Evolutionary conservation across 2,797 vertebrate species (phyloP), one percentile per base, ranked within the genome.

Genomic region (Danio aesculapii): DNA sequence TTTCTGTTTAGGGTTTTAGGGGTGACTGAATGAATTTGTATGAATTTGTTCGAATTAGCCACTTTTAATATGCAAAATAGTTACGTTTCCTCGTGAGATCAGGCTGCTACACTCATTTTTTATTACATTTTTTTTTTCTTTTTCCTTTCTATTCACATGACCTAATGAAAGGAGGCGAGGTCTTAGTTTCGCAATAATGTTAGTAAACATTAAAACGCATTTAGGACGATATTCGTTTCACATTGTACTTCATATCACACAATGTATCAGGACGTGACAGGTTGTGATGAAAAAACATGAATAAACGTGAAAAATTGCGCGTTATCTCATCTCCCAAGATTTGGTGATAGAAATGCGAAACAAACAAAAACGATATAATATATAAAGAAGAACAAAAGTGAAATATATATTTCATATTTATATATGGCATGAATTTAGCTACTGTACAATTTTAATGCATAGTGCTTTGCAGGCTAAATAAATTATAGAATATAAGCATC

Each of bases 401-500:
- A 79, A 46, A 79, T 83, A 76, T 79, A 73, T 64, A 77, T 86
- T 70, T 86, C 83, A 82, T 84, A 77, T 83, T 63, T 84, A 61
- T 74, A 79, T 89, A 87, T 87, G 88, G 90, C 88, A 91, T 91
- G 90, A 84, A 85, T 72, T 86, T 83, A 88, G 89, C 88, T 86
- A 87, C 88, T 88, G 77, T 88, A 89, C 86, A 88, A 79, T 83
- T 90, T 91, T 75, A 88, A 91, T 90, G 92, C 92, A 88, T 88
- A 92, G 90, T 90, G 89, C 85, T 84, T 86, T 84, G 90, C 91
- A 91, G 87, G 91, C 82, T 81, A 90, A 90, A 91, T 89, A 92
- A 92, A 91, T 91, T 87, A 92, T 88, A 88, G 89, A 93, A 90
- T 92, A 91, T 90, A 88, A 92, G 89, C 81, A 84, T 88, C 82